Evolutionary conservation across 2,888 invertebrate species (phyloP).

Genomic region (Tachina grossa): DNA sequence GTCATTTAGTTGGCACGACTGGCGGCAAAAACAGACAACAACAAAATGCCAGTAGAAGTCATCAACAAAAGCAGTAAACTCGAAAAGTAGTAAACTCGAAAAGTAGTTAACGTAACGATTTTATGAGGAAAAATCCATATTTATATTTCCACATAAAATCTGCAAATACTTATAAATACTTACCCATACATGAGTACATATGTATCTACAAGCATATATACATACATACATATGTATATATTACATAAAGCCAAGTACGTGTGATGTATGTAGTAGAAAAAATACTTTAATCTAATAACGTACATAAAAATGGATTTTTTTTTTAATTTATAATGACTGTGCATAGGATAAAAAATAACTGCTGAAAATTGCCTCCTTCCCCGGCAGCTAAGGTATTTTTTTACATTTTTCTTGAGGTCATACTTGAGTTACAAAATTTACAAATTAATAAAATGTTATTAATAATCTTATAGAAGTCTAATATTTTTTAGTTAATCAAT

Average conservation of each 20-base stretch:
- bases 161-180: neutral
- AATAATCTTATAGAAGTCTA: conserved; percentile 1
- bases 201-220: conserved; percentile 1
- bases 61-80: conserved; percentile 46
- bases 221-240: neutral
- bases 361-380: conserved; percentile 15
- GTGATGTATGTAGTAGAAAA: neutral
- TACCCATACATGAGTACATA: neutral
- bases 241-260: neutral
- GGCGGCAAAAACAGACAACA: conserved; percentile 31
- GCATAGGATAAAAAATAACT: conserved; percentile 4
- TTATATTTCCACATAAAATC: conserved; percentile 15
- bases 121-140: conserved; percentile 30
- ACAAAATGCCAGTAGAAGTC: conserved; percentile 38
- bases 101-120: conserved; percentile 45
- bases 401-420: conserved; percentile 58
- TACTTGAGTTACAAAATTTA: conserved; percentile 18
- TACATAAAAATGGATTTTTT: conserved; percentile 17
- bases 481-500: neutral
- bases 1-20: conserved; percentile 29
- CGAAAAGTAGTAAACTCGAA: conserved; percentile 34
- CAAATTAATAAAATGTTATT: conserved; percentile 24
- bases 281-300: conserved; percentile 39
- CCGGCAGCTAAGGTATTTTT: conserved; percentile 35
- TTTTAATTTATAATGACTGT: neutral